Base-by-base conservation (phyloP, 2,797 vertebrate genomes). In the Mastacembelus armatus region DNA sequence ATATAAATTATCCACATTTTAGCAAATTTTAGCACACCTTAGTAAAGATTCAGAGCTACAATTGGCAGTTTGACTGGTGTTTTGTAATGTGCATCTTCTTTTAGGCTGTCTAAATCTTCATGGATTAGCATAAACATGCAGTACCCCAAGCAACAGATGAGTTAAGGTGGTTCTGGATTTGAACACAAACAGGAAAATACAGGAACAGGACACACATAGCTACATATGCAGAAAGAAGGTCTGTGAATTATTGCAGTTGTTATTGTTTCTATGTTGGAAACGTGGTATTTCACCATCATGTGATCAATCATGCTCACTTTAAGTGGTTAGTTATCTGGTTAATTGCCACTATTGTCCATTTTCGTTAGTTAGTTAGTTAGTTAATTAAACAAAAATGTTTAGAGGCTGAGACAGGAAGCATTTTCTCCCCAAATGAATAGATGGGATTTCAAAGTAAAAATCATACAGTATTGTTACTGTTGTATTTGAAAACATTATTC, bases 321-420 rank as follows among this genome's bases (percentile, higher is more conserved):
- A 64, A 35, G 52, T 38, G 19, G 47, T 54, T 22, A 11, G 4
- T 56, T 35, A 49, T 54, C 67, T n/a, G n/a, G n/a, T n/a, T n/a
- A n/a, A n/a, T n/a, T 18, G 21, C 26, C 22, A 9, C 27, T 19
- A 5, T 21, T n/a, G 16, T 32, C 18, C 1, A 1, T 40, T 16
- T 14, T 14, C n/a, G n/a, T n/a, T n/a, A n/a, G n/a, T n/a, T n/a
- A n/a, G n/a, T n/a, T n/a, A n/a, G n/a, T n/a, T n/a, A n/a, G n/a
- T n/a, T n/a, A n/a, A n/a, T n/a, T n/a, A n/a, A n/a, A 35, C 33
- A 35, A 35, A 12, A n/a, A n/a, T n/a, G 35, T 50, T 10, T 52
- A n/a, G 7, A 45, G 26, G 2, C n/a, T 24, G 12, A 4, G 38
- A 27, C 36, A 45, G 14, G 2, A 39, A 21, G 19, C 1, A 56